Base-by-base conservation (phyloP, 1,140 invertebrate genomes). In the Augochlora pura region DNA sequence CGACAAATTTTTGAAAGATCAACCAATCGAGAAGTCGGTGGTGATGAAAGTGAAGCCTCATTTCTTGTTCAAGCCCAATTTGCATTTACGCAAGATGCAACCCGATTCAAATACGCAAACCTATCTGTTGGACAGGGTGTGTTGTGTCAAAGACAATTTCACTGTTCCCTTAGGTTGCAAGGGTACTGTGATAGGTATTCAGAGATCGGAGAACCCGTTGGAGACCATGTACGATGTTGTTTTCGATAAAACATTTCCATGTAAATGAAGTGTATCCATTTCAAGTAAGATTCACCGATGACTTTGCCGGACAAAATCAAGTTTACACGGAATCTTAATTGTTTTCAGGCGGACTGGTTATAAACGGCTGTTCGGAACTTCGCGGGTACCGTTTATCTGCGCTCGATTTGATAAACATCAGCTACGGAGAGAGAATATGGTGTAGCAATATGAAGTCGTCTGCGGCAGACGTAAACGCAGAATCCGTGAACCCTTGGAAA, bases 121-220 rank as follows among this genome's bases (percentile, higher is more conserved):
- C 89, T 85, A 93, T 79, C 86, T 99, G 60, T 96, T 97, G 82
- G 98, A 99, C 90, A 94, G 98, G 72, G 95, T 99, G 57, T 95
- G 98, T 3, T 95, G 96, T 85, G 94, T 97, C 0, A 94, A 96
- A 52, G 94, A 95, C 63, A 94, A 95, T 65, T 96, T 95, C 84
- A 94, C 95, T 3, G 97, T 98, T 12, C 97, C 98, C 0, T 91
- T 97, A 21, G 98, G 97, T 8, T 93, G 95, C 1, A 95, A 95
- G 84, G 98, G 98, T 52, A 98, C 97, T 0, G 94, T 99, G 1
- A 95, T 97, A 25, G 97, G 96, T 42, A 93, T 97, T 9, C 92
- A 94, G 78, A 94, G 93, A 60, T 92, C 92, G 7, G 91, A 95
- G 3, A 93, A 54, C 1, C 79, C 89, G 9, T 84, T 88, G 0